Evolutionary conservation across 2,113 vertebrate genomes (phyloP), one percentile per base, ranked within the genome.

Genomic region (Dipodomys ordii): DNA sequence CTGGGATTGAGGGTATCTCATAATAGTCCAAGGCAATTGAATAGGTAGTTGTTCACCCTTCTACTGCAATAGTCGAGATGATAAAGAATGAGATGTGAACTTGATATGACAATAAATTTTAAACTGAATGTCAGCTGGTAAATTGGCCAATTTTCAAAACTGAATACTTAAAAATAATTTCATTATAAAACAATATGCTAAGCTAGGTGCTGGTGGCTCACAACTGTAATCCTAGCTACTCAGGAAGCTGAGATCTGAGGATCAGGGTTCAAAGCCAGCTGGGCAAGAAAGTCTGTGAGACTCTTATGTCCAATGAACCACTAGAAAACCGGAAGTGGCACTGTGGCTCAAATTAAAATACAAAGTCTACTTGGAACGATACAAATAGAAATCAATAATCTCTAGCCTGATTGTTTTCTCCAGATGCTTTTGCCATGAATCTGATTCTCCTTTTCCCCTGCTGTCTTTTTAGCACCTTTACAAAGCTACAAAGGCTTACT

Each of bases 371-470:
- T 87, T 83, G n/a, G 13, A 92, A 64, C 44, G 35, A 8, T 15
- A 68, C 32, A 76, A 84, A 11, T 82, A 93, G 22, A 93, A 86
- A 90, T 53, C 44, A 67, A 73, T 72, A 8, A 72, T 46, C 11
- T 92, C 16, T 12, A 72, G 16, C 16, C 15, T 78, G 28, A 49
- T 39, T 10, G 72, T 94, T 77, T 62, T 2, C 22, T 72, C 6
- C 16, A 67, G 13, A 3, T 19, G 80, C 28, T 39, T 62, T 90
- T 39, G 28, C 1, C 39, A 46, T 46, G 82, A 18, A 22, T 12
- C 8, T 83, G 8, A 69, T 80, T 93, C 20, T 74, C 28, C 72
- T 85, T 28, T 74, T 74, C 30, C 9, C 60, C 67, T 22, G 3
- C 4, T 27, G 57, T 22, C 39, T 44, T 30, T 83, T 86, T 71